Evolutionary conservation across 1,140 invertebrate species (phyloP).

Genomic region (Magallana gigas): DNA sequence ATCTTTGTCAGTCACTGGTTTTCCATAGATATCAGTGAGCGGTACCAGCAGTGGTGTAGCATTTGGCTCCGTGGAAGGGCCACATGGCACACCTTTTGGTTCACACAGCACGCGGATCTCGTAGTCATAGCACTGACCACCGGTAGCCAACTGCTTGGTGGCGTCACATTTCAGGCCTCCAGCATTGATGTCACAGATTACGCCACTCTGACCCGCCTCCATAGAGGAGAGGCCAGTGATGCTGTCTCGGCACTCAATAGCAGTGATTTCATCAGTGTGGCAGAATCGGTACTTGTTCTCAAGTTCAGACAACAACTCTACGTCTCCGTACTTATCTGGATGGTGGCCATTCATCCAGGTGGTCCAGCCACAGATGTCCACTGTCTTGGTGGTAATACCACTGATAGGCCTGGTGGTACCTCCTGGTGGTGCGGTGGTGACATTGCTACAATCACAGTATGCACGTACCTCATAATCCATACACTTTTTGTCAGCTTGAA

Average conservation of each 20-base stretch:
- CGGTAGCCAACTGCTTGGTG: slow-evolving; percentile 74
- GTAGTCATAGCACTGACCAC: slow-evolving; percentile 77
- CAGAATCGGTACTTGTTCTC: slow-evolving; percentile 59
- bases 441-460: slow-evolving; percentile 46
- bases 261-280: slow-evolving; percentile 81
- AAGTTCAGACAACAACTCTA: slow-evolving; percentile 62
- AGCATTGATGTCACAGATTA: slow-evolving; percentile 54
- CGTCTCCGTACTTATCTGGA: slow-evolving; percentile 67
- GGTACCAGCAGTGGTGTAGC: slow-evolving; percentile 13
- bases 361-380: slow-evolving; percentile 64
- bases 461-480: slow-evolving; percentile 64
- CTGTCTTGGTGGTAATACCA: neutral
- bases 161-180: slow-evolving; percentile 76
- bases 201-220: slow-evolving; percentile 63
- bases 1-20: neutral
- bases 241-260: slow-evolving; percentile 68
- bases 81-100: slow-evolving; percentile 43
- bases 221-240: slow-evolving; percentile 64
- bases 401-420: slow-evolving; percentile 8
- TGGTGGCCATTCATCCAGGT: slow-evolving; percentile 71
- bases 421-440: neutral
- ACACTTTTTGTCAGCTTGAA: slow-evolving; percentile 55
- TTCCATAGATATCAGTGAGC: neutral
- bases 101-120: slow-evolving; percentile 79
- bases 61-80: neutral